Percentiles rank a stretch among this genome's conserved stretches.
These are phyloP conservation scores for Drosophila nikananu DNA, from an alignment of 1,140 invertebrate species.

Conservation along the genomic window DNA sequence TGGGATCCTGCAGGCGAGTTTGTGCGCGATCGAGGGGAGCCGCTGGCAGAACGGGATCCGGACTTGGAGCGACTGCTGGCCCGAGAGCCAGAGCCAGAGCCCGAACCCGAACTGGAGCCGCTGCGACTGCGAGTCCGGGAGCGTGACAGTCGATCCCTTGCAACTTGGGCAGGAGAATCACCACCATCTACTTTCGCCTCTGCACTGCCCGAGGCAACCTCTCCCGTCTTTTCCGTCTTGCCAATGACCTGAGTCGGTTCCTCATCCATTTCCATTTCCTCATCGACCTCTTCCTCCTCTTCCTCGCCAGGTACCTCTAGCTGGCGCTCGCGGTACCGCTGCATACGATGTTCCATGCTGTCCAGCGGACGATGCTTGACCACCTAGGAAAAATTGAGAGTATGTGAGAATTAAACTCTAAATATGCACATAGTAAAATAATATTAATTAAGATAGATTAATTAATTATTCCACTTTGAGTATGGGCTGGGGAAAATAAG, in stretches of 20 bases:
- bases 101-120: slow-evolving; percentile 75
- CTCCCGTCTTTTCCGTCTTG: slow-evolving; percentile 77
- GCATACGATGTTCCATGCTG: slow-evolving; percentile 93
- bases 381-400: slow-evolving; percentile 83
- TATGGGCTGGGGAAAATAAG: background rate
- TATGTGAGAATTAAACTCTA: no score
- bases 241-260: slow-evolving; percentile 85
- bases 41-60: slow-evolving; percentile 80
- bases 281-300: slow-evolving; percentile 90
- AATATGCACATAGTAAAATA: background rate
- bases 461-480: background rate
- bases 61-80: slow-evolving; percentile 78
- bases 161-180: slow-evolving; percentile 82
- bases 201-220: slow-evolving; percentile 41
- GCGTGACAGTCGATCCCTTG: slow-evolving; percentile 79
- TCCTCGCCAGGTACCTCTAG: slow-evolving; percentile 94
- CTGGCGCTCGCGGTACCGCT: slow-evolving; percentile 94
- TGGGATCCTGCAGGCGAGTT: slow-evolving; percentile 63
- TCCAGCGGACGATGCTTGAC: slow-evolving; percentile 96
- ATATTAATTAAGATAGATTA: background rate
- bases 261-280: slow-evolving; percentile 90
- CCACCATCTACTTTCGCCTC: slow-evolving; percentile 77
- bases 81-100: slow-evolving; percentile 80
- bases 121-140: slow-evolving; percentile 75
- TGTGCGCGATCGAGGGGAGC: slow-evolving; percentile 70